Conservation (phyloP, 2,888 invertebrate genomes). For the Polyommatus iphigenia region DNA sequence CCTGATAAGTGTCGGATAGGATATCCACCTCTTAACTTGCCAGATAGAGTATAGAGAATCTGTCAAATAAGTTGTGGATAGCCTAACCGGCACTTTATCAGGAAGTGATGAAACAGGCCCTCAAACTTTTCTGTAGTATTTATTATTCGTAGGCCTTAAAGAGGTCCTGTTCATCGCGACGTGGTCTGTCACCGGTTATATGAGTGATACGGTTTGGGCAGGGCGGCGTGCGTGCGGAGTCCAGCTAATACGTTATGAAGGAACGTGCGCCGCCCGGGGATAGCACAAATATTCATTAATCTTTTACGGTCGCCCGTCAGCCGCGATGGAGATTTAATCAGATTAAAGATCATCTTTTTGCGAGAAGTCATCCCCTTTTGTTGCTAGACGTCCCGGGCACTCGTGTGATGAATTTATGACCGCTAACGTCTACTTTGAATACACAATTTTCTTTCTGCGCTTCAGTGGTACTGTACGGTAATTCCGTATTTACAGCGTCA, state of each 20-base stretch:
- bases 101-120: no score
- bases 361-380: slow-evolving; percentile 78
- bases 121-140: no score
- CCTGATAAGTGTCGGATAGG: no score
- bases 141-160: neutral
- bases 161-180: neutral
- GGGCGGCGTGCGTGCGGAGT: slow-evolving; percentile 58
- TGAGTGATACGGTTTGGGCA: neutral
- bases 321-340: slow-evolving; percentile 80
- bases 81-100: no score
- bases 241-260: slow-evolving; percentile 79
- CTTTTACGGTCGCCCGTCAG: slow-evolving; percentile 80
- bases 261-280: slow-evolving; percentile 76
- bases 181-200: slow-evolving; percentile 10
- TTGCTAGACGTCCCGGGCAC: slow-evolving; percentile 75
- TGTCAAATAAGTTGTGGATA: no score
- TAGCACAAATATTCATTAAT: slow-evolving; percentile 81
- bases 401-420: slow-evolving; percentile 77
- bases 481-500: neutral
- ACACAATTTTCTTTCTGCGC: slow-evolving; percentile 55
- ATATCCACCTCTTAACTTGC: no score
- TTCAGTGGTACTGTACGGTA: neutral
- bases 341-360: slow-evolving; percentile 81
- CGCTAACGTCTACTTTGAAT: slow-evolving; percentile 72
- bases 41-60: no score